Percentiles rank a stretch among this genome's conserved stretches.
Conservation (phyloP, 1,140 invertebrate species). For the Zaprionus ghesquierei region DNA sequence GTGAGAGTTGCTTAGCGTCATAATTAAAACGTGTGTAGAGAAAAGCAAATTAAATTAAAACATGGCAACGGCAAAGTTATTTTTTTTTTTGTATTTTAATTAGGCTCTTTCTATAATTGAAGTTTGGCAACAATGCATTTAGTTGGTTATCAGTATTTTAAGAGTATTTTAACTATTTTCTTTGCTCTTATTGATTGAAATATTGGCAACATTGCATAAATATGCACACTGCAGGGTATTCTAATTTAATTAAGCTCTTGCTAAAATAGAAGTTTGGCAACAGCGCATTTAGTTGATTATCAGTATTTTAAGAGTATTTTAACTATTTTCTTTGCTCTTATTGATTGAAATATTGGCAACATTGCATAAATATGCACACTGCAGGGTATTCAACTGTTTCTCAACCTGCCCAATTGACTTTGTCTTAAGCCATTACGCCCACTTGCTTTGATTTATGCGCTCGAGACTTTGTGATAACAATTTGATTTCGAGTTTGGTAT, state of each 20-base stretch:
- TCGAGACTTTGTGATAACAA: constrained; percentile 23
- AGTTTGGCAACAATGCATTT: neutral
- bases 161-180: neutral
- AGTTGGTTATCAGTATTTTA: neutral
- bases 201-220: too few species aligned
- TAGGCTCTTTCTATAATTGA: neutral
- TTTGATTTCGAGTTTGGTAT: constrained; percentile 1
- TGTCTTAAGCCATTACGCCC: neutral
- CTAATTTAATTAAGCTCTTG: too few species aligned
- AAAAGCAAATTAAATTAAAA: neutral
- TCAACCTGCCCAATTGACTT: neutral
- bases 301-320: neutral
- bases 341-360: too few species aligned
- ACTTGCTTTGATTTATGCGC: neutral
- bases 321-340: too few species aligned
- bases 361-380: too few species aligned
- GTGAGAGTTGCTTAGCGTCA: neutral
- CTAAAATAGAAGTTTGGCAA: neutral
- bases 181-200: too few species aligned
- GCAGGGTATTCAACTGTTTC: too few species aligned
- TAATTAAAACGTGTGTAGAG: neutral
- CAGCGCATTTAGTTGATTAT: neutral
- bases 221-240: too few species aligned
- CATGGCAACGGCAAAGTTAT: too few species aligned
- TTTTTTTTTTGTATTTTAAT: too few species aligned